A percentile compares a stretch with the other conserved stretches of the same genome.
Conservation (phyloP, 92 coral and sea anemone genomes). For the Bergia puertoricense region DNA sequence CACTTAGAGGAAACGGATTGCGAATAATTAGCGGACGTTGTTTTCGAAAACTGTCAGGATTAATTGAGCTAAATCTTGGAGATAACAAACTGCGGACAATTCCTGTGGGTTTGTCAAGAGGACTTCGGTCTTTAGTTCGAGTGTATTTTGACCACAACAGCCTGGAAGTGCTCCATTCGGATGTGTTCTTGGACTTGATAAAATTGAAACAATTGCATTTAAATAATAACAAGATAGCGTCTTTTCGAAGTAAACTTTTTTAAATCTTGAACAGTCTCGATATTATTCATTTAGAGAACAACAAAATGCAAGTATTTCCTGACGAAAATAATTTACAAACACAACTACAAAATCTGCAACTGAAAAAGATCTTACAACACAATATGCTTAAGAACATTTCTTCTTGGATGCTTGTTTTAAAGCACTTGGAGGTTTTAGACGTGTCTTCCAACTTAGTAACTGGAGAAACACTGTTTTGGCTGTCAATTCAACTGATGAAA, state of each 20-base stretch:
- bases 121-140: slow-evolving; percentile 7
- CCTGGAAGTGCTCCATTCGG: not conserved
- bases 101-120: slow-evolving; percentile 17
- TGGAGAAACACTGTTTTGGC: not conserved
- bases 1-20: slow-evolving; percentile 40
- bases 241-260: slow-evolving; percentile 5
- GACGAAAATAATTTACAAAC: not conserved
- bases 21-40: slow-evolving; percentile 14
- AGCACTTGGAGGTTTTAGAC: not conserved
- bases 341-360: slow-evolving; percentile 38
- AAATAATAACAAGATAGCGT: slow-evolving; percentile 13
- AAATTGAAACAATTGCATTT: slow-evolving; percentile 25
- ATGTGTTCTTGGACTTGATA: not conserved
- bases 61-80: slow-evolving; percentile 38
- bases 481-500: not conserved
- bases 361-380: slow-evolving; percentile 33
- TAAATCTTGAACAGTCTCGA: not conserved
- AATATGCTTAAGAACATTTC: slow-evolving; percentile 54
- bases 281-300: slow-evolving; percentile 28
- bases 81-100: slow-evolving; percentile 26
- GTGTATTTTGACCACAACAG: slow-evolving; percentile 20
- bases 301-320: not conserved
- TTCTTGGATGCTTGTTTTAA: slow-evolving; percentile 7
- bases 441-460: slow-evolving; percentile 10
- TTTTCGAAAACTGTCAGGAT: slow-evolving; percentile 23